These are phyloP conservation scores for Solenodon paradoxus DNA, from an alignment of 2,113 vertebrate genomes.

Conservation along the genomic window DNA sequence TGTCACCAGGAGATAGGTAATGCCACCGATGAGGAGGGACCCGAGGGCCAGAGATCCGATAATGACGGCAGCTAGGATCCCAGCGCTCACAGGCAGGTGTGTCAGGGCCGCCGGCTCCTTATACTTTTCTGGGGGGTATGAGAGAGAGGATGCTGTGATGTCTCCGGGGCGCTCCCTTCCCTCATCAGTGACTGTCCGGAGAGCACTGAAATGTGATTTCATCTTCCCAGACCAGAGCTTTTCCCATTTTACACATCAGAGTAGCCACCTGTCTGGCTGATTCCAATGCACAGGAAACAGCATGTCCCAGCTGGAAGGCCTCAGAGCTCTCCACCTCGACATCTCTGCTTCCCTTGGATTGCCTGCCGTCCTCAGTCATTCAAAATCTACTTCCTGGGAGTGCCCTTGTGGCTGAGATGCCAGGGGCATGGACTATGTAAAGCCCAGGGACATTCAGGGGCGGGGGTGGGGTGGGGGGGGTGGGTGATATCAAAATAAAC, in stretches of 20 bases:
- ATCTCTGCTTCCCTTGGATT: background rate
- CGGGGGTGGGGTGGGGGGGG: no score
- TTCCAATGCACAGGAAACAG: background rate
- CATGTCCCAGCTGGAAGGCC: background rate
- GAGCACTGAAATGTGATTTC: rapidly evolving
- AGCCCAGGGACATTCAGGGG: no score
- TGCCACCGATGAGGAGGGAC: background rate
- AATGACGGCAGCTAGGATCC: background rate
- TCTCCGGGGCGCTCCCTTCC: background rate
- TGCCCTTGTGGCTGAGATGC: no score
- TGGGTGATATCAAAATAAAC: no score
- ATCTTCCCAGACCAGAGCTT: background rate
- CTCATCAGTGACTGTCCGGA: background rate
- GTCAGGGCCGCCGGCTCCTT: background rate
- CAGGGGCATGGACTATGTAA: no score
- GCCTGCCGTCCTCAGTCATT: background rate
- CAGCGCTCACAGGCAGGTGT: background rate
- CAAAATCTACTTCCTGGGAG: no score
- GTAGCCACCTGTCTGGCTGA: background rate
- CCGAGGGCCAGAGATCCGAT: background rate
- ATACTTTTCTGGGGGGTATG: background rate
- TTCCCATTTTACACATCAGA: background rate
- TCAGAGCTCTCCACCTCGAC: background rate
- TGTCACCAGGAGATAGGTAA: slow-evolving; percentile 45
- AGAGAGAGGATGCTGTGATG: background rate